These are phyloP conservation scores for Somateria mollissima DNA, from an alignment of 2,797 vertebrate genomes.

Conservation along the genomic window DNA sequence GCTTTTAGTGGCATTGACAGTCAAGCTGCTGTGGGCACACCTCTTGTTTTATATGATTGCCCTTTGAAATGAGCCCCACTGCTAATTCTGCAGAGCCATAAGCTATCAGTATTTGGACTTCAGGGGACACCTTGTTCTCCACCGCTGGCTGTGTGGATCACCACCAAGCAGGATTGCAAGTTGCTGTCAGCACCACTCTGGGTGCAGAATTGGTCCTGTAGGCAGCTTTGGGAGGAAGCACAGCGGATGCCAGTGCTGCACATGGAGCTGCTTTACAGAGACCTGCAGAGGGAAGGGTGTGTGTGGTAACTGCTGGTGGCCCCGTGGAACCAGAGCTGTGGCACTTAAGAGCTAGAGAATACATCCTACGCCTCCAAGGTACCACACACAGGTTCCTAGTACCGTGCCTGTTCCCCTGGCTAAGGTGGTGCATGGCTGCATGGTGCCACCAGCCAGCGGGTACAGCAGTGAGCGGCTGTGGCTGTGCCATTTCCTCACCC, in stretches of 20 bases:
- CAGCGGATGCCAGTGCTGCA: not conserved
- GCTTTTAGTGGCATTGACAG: not conserved
- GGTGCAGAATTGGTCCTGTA: not conserved
- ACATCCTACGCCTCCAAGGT: no score
- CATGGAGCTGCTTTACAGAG: not conserved
- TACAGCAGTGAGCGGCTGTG: accelerated
- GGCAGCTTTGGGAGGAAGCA: not conserved
- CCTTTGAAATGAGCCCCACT: not conserved
- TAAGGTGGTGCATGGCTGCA: not conserved
- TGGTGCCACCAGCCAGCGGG: not conserved
- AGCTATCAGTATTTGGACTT: not conserved
- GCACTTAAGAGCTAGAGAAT: not conserved
- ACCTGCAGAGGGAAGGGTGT: not conserved
- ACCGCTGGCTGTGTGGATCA: not conserved
- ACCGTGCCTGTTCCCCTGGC: not conserved
- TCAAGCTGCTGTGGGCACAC: not conserved
- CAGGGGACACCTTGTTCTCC: accelerated
- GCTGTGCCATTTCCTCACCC: accelerated
- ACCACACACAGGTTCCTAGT: not conserved
- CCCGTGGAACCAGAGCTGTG: not conserved
- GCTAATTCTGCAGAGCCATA: not conserved
- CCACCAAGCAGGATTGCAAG: not conserved
- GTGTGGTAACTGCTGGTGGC: not conserved
- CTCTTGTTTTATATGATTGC: not conserved
- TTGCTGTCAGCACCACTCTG: not conserved